Evolutionary conservation across 2,113 vertebrate species (phyloP).

Genomic region (Gambusia holbrooki): DNA sequence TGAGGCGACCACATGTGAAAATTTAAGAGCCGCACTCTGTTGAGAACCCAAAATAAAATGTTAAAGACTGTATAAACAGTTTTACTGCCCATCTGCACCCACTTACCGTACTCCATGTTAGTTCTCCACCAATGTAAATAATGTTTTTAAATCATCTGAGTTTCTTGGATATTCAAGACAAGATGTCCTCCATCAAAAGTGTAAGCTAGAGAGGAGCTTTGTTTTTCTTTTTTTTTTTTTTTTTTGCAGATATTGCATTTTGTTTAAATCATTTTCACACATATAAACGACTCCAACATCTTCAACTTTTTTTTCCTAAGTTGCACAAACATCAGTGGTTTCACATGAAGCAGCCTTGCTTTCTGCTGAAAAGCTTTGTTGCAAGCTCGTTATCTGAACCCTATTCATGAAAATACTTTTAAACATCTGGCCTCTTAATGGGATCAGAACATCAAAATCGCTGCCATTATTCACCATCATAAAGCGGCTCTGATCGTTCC

Average conservation of each 20-base stretch:
- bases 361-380: conserved; percentile 17
- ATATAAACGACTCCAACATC: background rate
- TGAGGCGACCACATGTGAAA: too few species aligned
- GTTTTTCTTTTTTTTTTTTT: too few species aligned
- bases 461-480: conserved; percentile 77
- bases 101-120: background rate
- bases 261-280: background rate
- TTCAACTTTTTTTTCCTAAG: conserved; percentile 23
- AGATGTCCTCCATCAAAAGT: background rate
- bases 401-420: conserved; percentile 74
- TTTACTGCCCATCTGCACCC: background rate
- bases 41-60: background rate
- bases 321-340: conserved; percentile 27
- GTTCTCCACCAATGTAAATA: background rate
- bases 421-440: conserved; percentile 80
- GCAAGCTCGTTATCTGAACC: conserved; percentile 65
- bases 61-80: background rate
- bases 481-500: conserved; percentile 68
- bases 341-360: conserved; percentile 22
- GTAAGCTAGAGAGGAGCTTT: too few species aligned
- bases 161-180: too few species aligned
- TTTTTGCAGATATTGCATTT: background rate
- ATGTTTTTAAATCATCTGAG: too few species aligned
- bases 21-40: too few species aligned
- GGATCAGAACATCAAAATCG: conserved; percentile 76